Evolutionary conservation across 2,113 vertebrate genomes (phyloP).

Genomic region (Falco punctatus): DNA sequence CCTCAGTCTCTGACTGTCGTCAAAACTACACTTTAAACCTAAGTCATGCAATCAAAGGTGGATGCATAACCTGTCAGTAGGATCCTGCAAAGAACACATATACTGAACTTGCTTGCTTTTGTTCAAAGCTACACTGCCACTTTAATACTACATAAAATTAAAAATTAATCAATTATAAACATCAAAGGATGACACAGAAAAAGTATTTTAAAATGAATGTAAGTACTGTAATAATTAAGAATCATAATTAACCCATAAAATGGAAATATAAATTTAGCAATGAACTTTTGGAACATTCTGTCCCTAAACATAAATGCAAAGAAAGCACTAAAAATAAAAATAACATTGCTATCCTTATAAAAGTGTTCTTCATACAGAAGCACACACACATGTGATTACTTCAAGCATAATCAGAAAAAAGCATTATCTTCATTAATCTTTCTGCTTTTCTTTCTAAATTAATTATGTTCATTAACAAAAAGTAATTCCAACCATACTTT

Average conservation of each 20-base stretch:
- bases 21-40: constrained; percentile 25
- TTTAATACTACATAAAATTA: constrained; percentile 46
- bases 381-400: neutral
- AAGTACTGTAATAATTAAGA: constrained; percentile 38
- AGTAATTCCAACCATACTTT: constrained; percentile 1
- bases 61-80: constrained; percentile 16
- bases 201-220: constrained; percentile 28
- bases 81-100: neutral
- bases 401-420: neutral
- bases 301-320: neutral
- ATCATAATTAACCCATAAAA: constrained; percentile 4
- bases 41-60: neutral
- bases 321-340: neutral
- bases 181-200: constrained; percentile 49
- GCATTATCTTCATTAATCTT: neutral
- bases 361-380: neutral
- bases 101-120: constrained; percentile 18
- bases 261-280: constrained; percentile 7
- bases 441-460: neutral
- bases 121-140: constrained; percentile 37
- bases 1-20: neutral
- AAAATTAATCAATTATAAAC: constrained; percentile 66
- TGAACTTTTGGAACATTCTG: neutral
- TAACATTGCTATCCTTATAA: neutral
- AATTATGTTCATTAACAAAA: neutral